These are phyloP conservation scores for Acholoe squamosa DNA, from an alignment of 2,888 invertebrate genomes.

Conservation along the genomic window DNA sequence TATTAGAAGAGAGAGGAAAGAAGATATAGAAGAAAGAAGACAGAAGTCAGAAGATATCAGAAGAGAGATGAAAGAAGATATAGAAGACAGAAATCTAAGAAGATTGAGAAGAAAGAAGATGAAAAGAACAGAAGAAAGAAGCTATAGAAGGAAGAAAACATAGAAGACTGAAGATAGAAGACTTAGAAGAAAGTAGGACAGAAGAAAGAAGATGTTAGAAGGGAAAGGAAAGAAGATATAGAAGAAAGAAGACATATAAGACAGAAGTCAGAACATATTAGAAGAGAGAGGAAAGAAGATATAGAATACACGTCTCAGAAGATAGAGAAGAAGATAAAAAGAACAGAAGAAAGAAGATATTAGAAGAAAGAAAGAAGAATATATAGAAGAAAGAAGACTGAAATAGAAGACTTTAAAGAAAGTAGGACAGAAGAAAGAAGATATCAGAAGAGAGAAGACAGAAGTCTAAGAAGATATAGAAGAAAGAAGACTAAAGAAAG, in stretches of 20 bases:
- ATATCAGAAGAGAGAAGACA: conserved; percentile 23
- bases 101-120: background rate
- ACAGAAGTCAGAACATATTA: background rate
- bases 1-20: background rate
- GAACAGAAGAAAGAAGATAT: background rate
- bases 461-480: background rate
- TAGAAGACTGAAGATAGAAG: background rate
- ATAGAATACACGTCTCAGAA: background rate
- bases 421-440: background rate
- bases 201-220: conserved; percentile 22
- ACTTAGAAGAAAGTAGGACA: background rate
- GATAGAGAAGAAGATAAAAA: background rate
- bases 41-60: too few species aligned
- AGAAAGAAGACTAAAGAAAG: conserved; percentile 36
- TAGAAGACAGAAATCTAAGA: conserved; percentile 14
- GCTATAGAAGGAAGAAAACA: background rate
- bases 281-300: conserved; percentile 23
- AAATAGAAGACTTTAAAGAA: background rate
- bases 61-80: background rate
- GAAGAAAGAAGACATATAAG: conserved; percentile 33
- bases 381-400: background rate
- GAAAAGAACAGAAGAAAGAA: background rate
- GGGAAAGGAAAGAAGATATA: background rate
- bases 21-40: conserved; percentile 13
- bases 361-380: conserved; percentile 12